These are phyloP conservation scores for Germaria angustata DNA, from an alignment of 2,888 invertebrate genomes.

Conservation along the genomic window DNA sequence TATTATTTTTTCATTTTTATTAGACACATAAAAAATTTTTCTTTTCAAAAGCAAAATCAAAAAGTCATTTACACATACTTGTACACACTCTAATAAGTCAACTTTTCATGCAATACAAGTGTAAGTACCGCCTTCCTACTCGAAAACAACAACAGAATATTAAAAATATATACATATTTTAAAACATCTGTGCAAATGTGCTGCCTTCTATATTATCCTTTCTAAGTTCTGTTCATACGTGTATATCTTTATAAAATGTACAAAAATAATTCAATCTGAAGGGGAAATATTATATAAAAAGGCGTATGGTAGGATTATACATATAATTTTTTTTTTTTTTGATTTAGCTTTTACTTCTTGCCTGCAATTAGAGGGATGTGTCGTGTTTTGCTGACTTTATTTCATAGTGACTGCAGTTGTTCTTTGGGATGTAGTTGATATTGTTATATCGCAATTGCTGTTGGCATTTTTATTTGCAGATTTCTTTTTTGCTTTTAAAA, in stretches of 20 bases:
- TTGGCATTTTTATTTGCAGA: slow-evolving; percentile 37
- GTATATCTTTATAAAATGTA: slow-evolving; percentile 1
- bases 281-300: not conserved
- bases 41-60: slow-evolving; percentile 1
- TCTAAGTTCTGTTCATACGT: not conserved
- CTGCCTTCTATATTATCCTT: not conserved
- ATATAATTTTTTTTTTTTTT: not conserved
- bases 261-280: slow-evolving; percentile 16
- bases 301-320: not conserved
- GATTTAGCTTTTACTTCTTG: slow-evolving; percentile 11
- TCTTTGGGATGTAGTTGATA: not conserved
- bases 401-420: slow-evolving; percentile 20
- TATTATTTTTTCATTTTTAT: not conserved
- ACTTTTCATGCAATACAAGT: not conserved
- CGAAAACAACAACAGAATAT: not conserved
- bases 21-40: not conserved
- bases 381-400: not conserved
- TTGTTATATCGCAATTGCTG: slow-evolving; percentile 1
- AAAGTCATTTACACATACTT: no score
- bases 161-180: not conserved
- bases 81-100: slow-evolving; percentile 33
- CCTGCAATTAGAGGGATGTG: slow-evolving; percentile 22
- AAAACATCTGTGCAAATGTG: not conserved
- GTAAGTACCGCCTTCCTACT: not conserved
- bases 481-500: not conserved